Evolutionary conservation across 2,888 invertebrate species (phyloP), one percentile per base, ranked within the genome.

Genomic region (Diarsia mendica): DNA sequence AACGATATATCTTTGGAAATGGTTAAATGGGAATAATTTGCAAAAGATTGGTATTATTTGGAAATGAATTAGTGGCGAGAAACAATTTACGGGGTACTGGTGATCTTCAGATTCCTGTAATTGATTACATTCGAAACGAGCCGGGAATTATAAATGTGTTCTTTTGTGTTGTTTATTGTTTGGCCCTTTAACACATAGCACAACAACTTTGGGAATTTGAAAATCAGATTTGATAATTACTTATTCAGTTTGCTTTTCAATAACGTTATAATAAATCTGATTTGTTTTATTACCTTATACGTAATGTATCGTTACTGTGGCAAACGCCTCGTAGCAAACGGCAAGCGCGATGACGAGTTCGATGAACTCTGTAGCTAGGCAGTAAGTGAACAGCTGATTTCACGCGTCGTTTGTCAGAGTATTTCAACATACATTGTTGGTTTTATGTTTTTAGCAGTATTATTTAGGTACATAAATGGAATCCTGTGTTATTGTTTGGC

Each of bases 91-190:
- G 9, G n/a, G 18, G 9, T 9, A 15, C 8, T 53, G 69, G 61
- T 63, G 23, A 28, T 58, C 18, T 66, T 44, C 20, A 71, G 55
- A 63, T 72, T 67, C 46, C 23, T 46, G 72, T 65, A 72, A 81
- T 76, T 75, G 61, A 74, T 81, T 76, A 58, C 61, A 64, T 55
- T 66, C 46, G 49, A 70, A 81, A 72, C 53, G 74, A 72, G 11
- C 20, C 46, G 72, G 60, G 61, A 67, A 70, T 78, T 64, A 13
- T 60, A 39, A 67, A 75, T 77, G 60, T 64, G 55, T 78, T 76
- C 28, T 70, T 78, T 72, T 81, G 48, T 75, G 15, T 60, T 66
- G n/a, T 75, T 44, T 69, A 63, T 64, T 58, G 15, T 18, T 18
- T 33, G 48, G 20, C 2, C 2, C 13, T 44, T 13, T 48, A 48